A percentile compares a stretch with the other conserved stretches of the same genome.
Conservation (phyloP, 2,888 invertebrate genomes). For the Cancer borealis region DNA sequence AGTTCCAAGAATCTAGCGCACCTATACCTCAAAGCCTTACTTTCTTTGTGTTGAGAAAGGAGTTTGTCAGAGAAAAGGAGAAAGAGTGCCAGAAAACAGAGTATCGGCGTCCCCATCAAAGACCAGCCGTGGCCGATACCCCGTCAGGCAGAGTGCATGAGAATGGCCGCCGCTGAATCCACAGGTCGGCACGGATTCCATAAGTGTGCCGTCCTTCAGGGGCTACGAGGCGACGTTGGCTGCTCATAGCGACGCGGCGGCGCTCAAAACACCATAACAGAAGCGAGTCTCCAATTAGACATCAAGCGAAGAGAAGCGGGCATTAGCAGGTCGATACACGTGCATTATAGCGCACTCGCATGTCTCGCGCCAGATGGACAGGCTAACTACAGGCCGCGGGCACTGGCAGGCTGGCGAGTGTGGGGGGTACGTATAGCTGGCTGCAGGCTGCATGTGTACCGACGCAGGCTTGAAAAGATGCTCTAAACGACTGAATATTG, state of each 20-base stretch:
- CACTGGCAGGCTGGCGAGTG: constrained; percentile 17
- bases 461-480: constrained; percentile 7
- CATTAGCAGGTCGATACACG: constrained; percentile 65
- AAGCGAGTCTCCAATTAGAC: constrained; percentile 61
- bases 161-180: constrained; percentile 26
- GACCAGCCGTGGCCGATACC: constrained; percentile 35
- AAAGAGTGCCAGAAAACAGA: neutral
- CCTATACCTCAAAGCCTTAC: neutral
- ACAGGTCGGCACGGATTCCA: constrained; percentile 46
- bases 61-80: neutral
- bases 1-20: constrained; percentile 25
- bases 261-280: constrained; percentile 68
- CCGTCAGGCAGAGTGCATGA: constrained; percentile 8
- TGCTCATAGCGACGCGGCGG: constrained; percentile 61
- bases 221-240: constrained; percentile 1
- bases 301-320: constrained; percentile 64
- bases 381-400: constrained; percentile 50
- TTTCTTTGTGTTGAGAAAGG: constrained; percentile 4
- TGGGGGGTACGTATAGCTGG: neutral
- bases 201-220: constrained; percentile 45
- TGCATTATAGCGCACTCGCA: constrained; percentile 68
- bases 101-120: constrained; percentile 31
- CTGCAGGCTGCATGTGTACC: constrained; percentile 26
- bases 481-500: constrained; percentile 20
- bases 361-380: constrained; percentile 60